Conservation (phyloP, 2,888 invertebrate species). For the Pyrocoelia pectoralis region DNA sequence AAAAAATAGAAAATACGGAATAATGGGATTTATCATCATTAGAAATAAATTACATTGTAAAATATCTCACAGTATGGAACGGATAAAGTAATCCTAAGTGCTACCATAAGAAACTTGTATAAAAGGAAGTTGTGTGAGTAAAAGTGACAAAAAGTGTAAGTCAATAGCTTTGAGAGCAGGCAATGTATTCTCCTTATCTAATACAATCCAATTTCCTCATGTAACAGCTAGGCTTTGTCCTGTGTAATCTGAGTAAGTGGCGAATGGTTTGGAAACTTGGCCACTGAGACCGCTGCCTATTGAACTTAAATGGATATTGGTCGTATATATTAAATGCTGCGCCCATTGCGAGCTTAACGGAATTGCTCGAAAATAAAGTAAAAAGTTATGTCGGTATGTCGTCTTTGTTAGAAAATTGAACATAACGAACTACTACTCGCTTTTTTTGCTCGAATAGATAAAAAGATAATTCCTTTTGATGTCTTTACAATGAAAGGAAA, state of each 20-base stretch:
- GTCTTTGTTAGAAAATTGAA: conserved; percentile 33
- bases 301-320: conserved; percentile 51
- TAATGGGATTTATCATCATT: too few relatives aligned
- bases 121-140: conserved; percentile 27
- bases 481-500: conserved; percentile 1
- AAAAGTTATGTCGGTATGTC: conserved; percentile 34
- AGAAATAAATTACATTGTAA: conserved; percentile 4
- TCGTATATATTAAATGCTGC: conserved; percentile 45
- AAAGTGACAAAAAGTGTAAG: conserved; percentile 33
- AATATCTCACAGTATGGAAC: neutral
- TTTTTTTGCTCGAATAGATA: neutral
- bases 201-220: conserved; percentile 47
- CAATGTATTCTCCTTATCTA: conserved; percentile 43
- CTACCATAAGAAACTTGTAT: conserved; percentile 19
- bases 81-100: conserved; percentile 15
- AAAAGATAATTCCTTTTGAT: conserved; percentile 8
- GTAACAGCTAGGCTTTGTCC: conserved; percentile 46
- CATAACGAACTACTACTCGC: conserved; percentile 15
- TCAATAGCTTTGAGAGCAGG: conserved; percentile 34
- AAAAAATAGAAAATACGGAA: too few relatives aligned
- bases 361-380: conserved; percentile 38
- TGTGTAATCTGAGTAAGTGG: conserved; percentile 50
- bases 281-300: conserved; percentile 42
- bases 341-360: conserved; percentile 37
- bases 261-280: conserved; percentile 50